Base-by-base conservation (phyloP, 2,797 vertebrate species). In the Cyprinodon diabolis region DNA sequence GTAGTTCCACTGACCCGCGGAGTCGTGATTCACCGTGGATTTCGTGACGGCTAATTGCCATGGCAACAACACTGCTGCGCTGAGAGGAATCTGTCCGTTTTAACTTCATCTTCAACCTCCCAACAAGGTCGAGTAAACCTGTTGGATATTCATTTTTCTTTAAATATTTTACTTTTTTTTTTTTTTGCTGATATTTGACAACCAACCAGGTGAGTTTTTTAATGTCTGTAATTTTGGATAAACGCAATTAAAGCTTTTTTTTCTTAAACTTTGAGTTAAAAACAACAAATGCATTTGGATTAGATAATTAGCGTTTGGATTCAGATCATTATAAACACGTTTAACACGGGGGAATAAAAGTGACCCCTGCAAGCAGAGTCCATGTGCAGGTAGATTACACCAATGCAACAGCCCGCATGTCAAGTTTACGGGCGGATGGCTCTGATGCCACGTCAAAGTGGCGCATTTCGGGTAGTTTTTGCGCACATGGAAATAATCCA, bases 1-100 rank as follows among this genome's bases (percentile, higher is more conserved):
- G 47, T 71, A 72, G 71, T 87, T 81, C 57, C 48, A 68, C 74
- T 75, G 52, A 80, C 62, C 66, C 25, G 60, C 14, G 54, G 87
- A 82, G 86, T 92, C 92, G 91, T 94, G 92, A 93, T 95, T 92
- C 95, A 88, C 84, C 82, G 87, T 91, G 89, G 84, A 93, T 89
- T 84, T 89, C 87, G 90, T 95, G 94, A 95, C 93, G 93, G 91
- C 86, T 89, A 86, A 93, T 96, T 93, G 86, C 92, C 94, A 95
- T 94, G 94, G 95, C 95, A 95, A 96, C 93, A 86, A 95, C 71
- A 89, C 91, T 93, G 72, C 87, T 84, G 85, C 5, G 78, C 83
- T 86, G 90, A 91, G 89, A 80, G 91, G 90, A 88, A 91, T 88
- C 85, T 92, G 92, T 83, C 84, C 78, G 84, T 56, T 73, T 72